A percentile compares a stretch with the other conserved stretches of the same genome.
These are phyloP conservation scores for Patella pellucida DNA, from an alignment of 2,888 invertebrate genomes.

Conservation along the genomic window DNA sequence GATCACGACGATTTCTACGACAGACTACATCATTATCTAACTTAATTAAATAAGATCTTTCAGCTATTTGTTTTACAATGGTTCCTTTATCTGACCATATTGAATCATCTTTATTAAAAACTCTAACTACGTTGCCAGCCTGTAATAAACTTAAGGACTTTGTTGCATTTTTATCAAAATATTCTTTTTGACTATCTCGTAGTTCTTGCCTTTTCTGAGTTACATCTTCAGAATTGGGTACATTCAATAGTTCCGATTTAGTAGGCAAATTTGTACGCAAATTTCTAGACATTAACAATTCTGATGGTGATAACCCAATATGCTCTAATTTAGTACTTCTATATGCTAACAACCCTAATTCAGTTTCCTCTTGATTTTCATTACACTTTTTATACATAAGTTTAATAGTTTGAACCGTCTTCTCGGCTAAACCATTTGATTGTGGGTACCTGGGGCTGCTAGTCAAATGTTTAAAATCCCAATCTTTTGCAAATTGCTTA, in stretches of 20 bases:
- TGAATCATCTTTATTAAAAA: conserved; percentile 16
- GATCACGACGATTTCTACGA: conserved; percentile 9
- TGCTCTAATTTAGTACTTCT: conserved; percentile 30
- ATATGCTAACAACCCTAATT: conserved; percentile 26
- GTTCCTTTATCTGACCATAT: conserved; percentile 27
- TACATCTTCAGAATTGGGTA: conserved; percentile 20
- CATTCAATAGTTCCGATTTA: background rate
- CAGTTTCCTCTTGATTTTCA: conserved; percentile 15
- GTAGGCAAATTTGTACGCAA: conserved; percentile 19
- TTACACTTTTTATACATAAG: conserved; percentile 16
- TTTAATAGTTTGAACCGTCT: conserved; percentile 39
- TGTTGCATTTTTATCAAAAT: conserved; percentile 30
- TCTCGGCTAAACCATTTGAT: conserved; percentile 43
- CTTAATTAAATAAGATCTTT: conserved; percentile 35
- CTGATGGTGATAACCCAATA: conserved; percentile 27
- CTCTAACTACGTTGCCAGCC: conserved; percentile 26
- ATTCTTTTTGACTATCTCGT: conserved; percentile 33
- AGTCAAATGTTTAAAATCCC: conserved; percentile 37
- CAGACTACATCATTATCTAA: conserved; percentile 4
- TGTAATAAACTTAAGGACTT: conserved; percentile 24
- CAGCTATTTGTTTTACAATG: conserved; percentile 27
- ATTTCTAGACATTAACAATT: conserved; percentile 30
- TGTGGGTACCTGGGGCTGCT: conserved; percentile 36
- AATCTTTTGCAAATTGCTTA: conserved; percentile 28
- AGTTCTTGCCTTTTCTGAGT: conserved; percentile 22